phyloP scores from a whole-genome alignment of 1,140 invertebrate species.

The Cherax quadricarinatus region DNA sequence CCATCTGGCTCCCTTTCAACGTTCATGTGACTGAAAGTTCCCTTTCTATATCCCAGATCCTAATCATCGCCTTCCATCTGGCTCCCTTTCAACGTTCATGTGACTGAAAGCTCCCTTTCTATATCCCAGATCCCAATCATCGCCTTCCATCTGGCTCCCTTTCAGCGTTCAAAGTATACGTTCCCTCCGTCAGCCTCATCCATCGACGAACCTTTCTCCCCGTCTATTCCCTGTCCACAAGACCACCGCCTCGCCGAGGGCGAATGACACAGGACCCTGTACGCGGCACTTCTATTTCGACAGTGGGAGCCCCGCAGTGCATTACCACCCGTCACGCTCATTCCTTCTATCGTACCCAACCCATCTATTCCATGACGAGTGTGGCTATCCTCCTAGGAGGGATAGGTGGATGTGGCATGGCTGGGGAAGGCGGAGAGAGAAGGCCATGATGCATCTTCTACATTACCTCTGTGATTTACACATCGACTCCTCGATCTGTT shows the following conservation, averaged over 20 bases:
- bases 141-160: too few relatives aligned
- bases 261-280: constrained; percentile 11
- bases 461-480: constrained; percentile 70
- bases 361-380: constrained; percentile 9
- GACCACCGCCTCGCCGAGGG: not conserved
- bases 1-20: too few relatives aligned
- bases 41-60: too few relatives aligned
- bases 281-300: constrained; percentile 33
- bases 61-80: too few relatives aligned
- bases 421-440: not conserved
- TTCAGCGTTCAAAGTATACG: too few relatives aligned
- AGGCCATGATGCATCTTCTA: constrained; percentile 64
- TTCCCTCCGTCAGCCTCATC: too few relatives aligned
- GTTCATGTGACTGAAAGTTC: too few relatives aligned
- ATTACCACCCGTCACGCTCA: not conserved
- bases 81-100: too few relatives aligned
- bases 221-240: not conserved
- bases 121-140: too few relatives aligned
- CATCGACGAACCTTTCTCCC: too few relatives aligned
- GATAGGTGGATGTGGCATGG: not conserved
- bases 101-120: too few relatives aligned
- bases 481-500: constrained; percentile 58
- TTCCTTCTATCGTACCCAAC: not conserved
- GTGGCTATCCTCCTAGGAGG: not conserved
- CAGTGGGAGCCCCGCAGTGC: not conserved